Percentiles rank a stretch among this genome's conserved stretches.
These are phyloP conservation scores for Creontiades dilutus DNA, from an alignment of 2,888 invertebrate genomes.

Conservation along the genomic window DNA sequence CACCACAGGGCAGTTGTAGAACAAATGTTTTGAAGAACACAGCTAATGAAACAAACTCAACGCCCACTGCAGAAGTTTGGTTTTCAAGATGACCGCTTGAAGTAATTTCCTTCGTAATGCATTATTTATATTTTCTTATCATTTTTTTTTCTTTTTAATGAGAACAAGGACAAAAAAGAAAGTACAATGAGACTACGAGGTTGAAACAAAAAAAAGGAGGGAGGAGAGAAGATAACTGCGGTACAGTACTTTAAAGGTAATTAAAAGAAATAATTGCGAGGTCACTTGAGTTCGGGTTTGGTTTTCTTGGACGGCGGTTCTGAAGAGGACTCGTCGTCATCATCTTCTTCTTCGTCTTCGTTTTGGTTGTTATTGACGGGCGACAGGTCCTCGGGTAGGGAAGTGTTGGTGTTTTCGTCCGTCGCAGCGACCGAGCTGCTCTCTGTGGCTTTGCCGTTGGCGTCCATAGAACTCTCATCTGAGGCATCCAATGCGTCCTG, in stretches of 20 bases:
- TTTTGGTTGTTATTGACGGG: slow-evolving; percentile 71
- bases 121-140: slow-evolving; percentile 53
- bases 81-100: background rate
- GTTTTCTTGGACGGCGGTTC: slow-evolving; percentile 79
- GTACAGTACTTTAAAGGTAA: slow-evolving; percentile 56
- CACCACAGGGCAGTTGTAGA: too few relatives aligned
- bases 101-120: background rate
- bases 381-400: slow-evolving; percentile 74
- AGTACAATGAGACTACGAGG: slow-evolving; percentile 64
- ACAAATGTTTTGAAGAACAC: background rate
- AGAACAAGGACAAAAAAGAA: slow-evolving; percentile 42
- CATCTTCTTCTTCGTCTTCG: slow-evolving; percentile 80
- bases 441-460: slow-evolving; percentile 69
- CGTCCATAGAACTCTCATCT: slow-evolving; percentile 74
- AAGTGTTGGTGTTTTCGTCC: slow-evolving; percentile 74
- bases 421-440: slow-evolving; percentile 72
- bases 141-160: slow-evolving; percentile 28
- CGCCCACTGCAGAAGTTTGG: background rate
- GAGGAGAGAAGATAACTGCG: slow-evolving; percentile 47
- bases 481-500: slow-evolving; percentile 73
- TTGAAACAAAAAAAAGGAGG: slow-evolving; percentile 59
- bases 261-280: slow-evolving; percentile 65
- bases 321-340: slow-evolving; percentile 79
- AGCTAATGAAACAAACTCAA: slow-evolving; percentile 13
- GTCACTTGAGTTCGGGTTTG: slow-evolving; percentile 75